Conservation (phyloP, 2,113 vertebrate genomes). For the Motacilla tschutschensis region DNA sequence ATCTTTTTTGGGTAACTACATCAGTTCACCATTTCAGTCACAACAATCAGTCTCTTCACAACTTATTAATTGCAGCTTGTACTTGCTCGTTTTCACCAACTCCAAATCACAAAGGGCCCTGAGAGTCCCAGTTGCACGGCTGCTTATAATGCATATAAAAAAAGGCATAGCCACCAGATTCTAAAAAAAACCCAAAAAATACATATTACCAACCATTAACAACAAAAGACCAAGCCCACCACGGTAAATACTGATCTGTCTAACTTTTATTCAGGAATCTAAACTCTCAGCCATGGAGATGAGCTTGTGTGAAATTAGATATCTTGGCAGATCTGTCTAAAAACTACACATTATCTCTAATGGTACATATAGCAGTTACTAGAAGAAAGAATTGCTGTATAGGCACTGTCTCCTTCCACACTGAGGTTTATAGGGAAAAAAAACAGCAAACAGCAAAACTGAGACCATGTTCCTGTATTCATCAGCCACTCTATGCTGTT, state of each 20-base stretch:
- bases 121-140: background rate
- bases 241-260: background rate
- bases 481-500: background rate
- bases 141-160: background rate
- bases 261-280: background rate
- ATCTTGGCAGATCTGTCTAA: background rate
- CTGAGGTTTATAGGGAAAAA: background rate
- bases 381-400: background rate
- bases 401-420: background rate
- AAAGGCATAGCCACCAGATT: background rate
- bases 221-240: background rate
- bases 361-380: background rate
- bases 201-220: background rate
- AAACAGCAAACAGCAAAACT: background rate
- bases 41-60: constrained; percentile 51
- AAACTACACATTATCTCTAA: background rate
- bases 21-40: background rate
- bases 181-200: background rate
- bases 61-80: constrained; percentile 49
- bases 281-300: background rate
- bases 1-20: constrained; percentile 40
- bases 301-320: background rate
- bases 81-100: background rate
- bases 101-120: background rate
- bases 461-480: background rate